These are phyloP conservation scores for Porites divaricata DNA, from an alignment of 92 coral and sea anemone genomes.

Conservation along the genomic window DNA sequence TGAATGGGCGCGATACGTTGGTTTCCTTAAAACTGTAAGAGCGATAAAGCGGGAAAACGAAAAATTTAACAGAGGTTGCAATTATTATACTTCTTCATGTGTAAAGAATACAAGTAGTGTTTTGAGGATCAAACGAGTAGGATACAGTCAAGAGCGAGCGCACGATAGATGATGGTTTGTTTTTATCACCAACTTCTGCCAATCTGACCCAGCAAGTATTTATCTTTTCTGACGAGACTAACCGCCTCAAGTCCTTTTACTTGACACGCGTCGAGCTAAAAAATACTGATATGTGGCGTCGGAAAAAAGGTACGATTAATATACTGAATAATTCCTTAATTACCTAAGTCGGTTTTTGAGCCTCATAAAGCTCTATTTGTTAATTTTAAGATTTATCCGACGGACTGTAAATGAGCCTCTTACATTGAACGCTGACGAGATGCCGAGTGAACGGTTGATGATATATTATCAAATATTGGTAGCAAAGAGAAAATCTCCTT, in stretches of 20 bases:
- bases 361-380: constrained; percentile 6
- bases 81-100: no score
- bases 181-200: no score
- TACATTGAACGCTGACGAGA: not conserved
- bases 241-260: not conserved
- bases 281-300: not conserved
- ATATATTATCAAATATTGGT: not conserved
- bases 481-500: not conserved
- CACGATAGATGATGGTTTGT: no score
- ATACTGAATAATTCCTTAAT: constrained; percentile 36
- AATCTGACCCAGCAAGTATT: no score
- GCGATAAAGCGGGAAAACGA: not conserved
- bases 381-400: constrained; percentile 11
- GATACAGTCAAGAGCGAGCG: no score
- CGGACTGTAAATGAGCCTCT: not conserved
- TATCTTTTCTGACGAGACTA: constrained; percentile 2
- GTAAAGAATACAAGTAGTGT: no score
- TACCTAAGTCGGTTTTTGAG: constrained; percentile 2
- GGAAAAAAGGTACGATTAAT: constrained; percentile 2
- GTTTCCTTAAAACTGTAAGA: no score
- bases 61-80: not conserved
- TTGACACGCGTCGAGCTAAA: not conserved
- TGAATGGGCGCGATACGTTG: not conserved
- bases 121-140: no score
- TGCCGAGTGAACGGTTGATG: not conserved